Evolutionary conservation across 2,797 vertebrate genomes (phyloP).

Genomic region (Melanotaenia maccullochi): DNA sequence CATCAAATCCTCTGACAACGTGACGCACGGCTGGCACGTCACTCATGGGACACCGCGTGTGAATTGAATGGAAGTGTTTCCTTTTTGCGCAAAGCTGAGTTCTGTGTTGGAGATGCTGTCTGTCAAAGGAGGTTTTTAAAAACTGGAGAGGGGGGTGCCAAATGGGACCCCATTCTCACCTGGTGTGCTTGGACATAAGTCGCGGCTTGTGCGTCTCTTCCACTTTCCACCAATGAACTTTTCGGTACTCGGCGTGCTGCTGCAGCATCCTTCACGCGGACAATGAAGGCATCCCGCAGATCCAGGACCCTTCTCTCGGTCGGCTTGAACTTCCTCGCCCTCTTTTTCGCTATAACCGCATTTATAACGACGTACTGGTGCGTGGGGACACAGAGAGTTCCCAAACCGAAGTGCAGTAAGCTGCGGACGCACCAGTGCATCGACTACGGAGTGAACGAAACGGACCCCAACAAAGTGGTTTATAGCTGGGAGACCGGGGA

Average conservation of each 20-base stretch:
- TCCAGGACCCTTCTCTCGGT: conserved; percentile 92
- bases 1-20: conserved; percentile 73
- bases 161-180: conserved; percentile 12
- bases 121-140: conserved; percentile 1
- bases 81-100: conserved; percentile 10
- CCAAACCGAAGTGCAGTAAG: conserved; percentile 93
- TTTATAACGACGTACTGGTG: conserved; percentile 95
- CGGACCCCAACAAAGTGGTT: conserved; percentile 88
- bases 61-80: conserved; percentile 22
- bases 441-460: conserved; percentile 90
- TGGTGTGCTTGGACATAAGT: conserved; percentile 15
- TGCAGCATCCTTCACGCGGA: conserved; percentile 48
- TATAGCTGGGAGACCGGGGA: conserved; percentile 98
- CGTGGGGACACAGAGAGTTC: conserved; percentile 93
- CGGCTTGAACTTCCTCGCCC: conserved; percentile 90
- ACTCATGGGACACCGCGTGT: conserved; percentile 23
- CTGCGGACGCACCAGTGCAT: conserved; percentile 90
- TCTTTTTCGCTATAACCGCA: conserved; percentile 92
- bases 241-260: conserved; percentile 15
- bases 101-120: neutral
- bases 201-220: conserved; percentile 7
- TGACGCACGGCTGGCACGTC: conserved; percentile 55
- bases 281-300: conserved; percentile 88
- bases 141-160: neutral
- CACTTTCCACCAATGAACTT: conserved; percentile 48